Percentiles rank a stretch among this genome's conserved stretches.
Evolutionary conservation across 2,888 invertebrate genomes (phyloP).

Genomic region (Drosophila vallismaia): DNA sequence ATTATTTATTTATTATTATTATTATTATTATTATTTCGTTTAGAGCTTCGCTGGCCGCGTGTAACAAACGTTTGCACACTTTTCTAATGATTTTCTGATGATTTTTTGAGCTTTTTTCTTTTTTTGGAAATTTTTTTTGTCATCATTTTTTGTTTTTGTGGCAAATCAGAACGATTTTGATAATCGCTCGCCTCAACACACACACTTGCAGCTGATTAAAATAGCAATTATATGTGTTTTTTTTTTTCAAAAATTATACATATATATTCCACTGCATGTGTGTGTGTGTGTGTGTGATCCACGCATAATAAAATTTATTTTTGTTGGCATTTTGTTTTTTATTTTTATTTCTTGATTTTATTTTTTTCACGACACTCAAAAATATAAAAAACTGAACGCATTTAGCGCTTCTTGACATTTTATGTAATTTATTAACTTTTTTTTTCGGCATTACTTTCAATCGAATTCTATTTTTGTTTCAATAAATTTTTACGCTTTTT

Average conservation of each 20-base stretch:
- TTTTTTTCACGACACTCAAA: conserved; percentile 30
- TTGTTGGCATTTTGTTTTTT: conserved; percentile 50
- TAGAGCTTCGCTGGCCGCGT: conserved; percentile 58
- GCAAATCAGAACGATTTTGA: conserved; percentile 46
- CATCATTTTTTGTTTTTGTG: conserved; percentile 9
- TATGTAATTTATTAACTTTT: conserved; percentile 40
- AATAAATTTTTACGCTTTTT: background rate
- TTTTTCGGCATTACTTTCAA: conserved; percentile 19
- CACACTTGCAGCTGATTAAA: conserved; percentile 35
- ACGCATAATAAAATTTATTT: conserved; percentile 78
- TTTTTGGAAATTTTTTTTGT: conserved; percentile 34
- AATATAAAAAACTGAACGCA: conserved; percentile 36
- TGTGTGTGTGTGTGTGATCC: conserved; percentile 47
- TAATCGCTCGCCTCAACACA: conserved; percentile 67
- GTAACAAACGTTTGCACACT: conserved; percentile 76
- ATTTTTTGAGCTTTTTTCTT: conserved; percentile 33
- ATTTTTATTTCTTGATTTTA: conserved; percentile 22
- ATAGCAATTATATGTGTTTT: conserved; percentile 32
- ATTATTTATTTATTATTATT: conserved; percentile 9
- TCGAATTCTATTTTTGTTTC: conserved; percentile 10
- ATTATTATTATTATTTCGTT: conserved; percentile 14
- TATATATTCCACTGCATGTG: conserved; percentile 36
- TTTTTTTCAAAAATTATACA: conserved; percentile 12
- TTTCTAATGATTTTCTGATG: conserved; percentile 29
- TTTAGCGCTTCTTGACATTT: conserved; percentile 27